Percentiles rank a stretch among this genome's conserved stretches.
Evolutionary conservation across 1,140 invertebrate species (phyloP).

Genomic region (Lineus longissimus): DNA sequence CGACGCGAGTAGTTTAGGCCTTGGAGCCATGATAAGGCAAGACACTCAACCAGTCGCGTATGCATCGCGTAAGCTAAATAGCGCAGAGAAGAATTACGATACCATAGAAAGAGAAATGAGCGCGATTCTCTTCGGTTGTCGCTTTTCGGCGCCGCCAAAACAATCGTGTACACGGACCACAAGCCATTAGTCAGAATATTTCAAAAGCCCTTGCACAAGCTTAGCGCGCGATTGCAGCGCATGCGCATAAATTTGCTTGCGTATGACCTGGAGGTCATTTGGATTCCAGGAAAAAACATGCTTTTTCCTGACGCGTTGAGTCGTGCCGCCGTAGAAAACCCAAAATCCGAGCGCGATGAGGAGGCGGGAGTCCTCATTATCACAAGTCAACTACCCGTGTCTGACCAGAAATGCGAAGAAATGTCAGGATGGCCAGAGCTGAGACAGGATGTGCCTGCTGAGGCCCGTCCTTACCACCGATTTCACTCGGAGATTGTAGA

Average conservation of each 20-base stretch:
- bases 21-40: conserved; percentile 52
- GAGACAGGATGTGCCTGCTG: neutral
- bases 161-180: conserved; percentile 23
- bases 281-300: conserved; percentile 26
- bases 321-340: neutral
- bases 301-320: neutral
- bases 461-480: conserved; percentile 9
- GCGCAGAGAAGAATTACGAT: conserved; percentile 50
- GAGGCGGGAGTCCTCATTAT: neutral
- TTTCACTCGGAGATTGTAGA: conserved; percentile 11
- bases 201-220: conserved; percentile 18
- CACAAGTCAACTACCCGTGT: neutral
- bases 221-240: conserved; percentile 24
- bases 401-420: neutral
- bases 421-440: conserved; percentile 14
- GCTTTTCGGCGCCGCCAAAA: conserved; percentile 21
- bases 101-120: conserved; percentile 54
- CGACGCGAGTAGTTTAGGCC: conserved; percentile 31
- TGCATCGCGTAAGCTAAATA: conserved; percentile 48
- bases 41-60: conserved; percentile 49
- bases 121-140: conserved; percentile 52
- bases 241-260: conserved; percentile 40
- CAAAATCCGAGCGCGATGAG: neutral
- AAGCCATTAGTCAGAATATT: conserved; percentile 27
- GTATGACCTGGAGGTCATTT: conserved; percentile 38